Base-by-base conservation (phyloP, 2,888 invertebrate species). In the Drosophila anceps region DNA sequence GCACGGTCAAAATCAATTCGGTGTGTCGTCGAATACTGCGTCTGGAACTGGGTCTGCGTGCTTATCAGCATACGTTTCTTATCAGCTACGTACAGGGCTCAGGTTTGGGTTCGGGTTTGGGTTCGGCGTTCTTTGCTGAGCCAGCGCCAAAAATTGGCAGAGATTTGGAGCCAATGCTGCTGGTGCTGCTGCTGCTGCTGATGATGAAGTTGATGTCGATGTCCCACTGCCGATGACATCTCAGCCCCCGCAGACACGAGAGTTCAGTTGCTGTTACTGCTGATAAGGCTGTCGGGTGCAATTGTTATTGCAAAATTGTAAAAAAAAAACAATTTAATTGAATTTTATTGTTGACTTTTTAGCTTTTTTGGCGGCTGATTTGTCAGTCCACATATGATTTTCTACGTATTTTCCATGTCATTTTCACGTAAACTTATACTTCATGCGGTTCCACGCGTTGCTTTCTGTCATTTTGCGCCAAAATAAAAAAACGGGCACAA, bases 401-500 rank as follows among this genome's bases (percentile, higher is more conserved):
- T 84, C 86, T 76, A 72, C 90, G 88, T 76, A 87, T 89, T 91
- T 90, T 91, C 91, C 89, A 89, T 89, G 90, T 83, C 89, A 90
- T 90, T 91, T 89, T 85, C 76, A 76, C 68, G 69, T 60, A 66
- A 72, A 73, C 41, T 68, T 68, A 55, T 72, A 51, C 61, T 29
- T 64, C 51, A 66, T 27, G 27, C 50, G 44, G 27, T 54, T 63
- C 55, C 72, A 65, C 58, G 71, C 66, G 60, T 65, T 68, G 68
- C 44, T 61, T 66, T 69, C 50, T 51, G 59, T 71, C 72, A 82
- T 85, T 90, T 84, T 80, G 84, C 90, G 90, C 86, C 86, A 82
- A 84, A 84, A 85, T 3, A 24, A 3, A 24, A 84, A 58, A 50
- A 13, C n/a, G 65, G 67, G 51, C 58, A 79, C 72, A 57, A 63